Evolutionary conservation across 2,113 vertebrate genomes (phyloP), one percentile per base, ranked within the genome.

Genomic region (Egretta garzetta): DNA sequence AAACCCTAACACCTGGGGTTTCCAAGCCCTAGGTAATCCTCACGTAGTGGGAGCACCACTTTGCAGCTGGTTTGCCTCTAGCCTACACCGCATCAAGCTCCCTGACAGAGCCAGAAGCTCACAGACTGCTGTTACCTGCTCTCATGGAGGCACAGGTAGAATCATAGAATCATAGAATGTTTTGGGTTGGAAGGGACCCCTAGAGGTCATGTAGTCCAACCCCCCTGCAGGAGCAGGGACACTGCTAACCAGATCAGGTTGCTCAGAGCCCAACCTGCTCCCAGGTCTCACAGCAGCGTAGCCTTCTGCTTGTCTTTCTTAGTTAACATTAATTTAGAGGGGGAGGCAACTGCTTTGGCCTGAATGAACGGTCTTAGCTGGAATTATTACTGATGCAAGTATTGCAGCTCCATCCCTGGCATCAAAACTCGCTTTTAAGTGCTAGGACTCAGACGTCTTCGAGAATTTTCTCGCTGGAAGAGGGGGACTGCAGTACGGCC

Each of bases 401-500:
- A 60, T 7, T 92, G 62, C 53, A 55, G 80, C 35, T 90, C 59
- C 41, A 20, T 80, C 20, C n/a, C 37, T 91, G 91, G 91, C 96
- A 94, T 8, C 50, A 70, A 68, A 76, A 22, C 53, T 66, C 33
- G 3, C 22, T 86, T 82, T 30, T 17, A 79, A 81, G 68, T 35
- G 55, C 83, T 33, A 13, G 23, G 13, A 43, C 43, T 79, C 10
- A 4, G 52, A 22, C 1, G 19, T 4, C 55, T 83, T 35, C 32
- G 67, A n/a, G 45, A 95, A 74, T 26, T 32, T 56, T 85, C 60
- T 70, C 4, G 1, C 22, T 20, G 32, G 76, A 35, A 59, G 16
- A 7, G 9, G 13, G 4, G 26, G 7, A 13, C 64, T 4, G 39
- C 3, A 1, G 47, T 50, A 21, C 0, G 1, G 68, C 55, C 56